Base-by-base conservation (phyloP, 2,113 vertebrate genomes). In the Neodontobutis hainanensis region DNA sequence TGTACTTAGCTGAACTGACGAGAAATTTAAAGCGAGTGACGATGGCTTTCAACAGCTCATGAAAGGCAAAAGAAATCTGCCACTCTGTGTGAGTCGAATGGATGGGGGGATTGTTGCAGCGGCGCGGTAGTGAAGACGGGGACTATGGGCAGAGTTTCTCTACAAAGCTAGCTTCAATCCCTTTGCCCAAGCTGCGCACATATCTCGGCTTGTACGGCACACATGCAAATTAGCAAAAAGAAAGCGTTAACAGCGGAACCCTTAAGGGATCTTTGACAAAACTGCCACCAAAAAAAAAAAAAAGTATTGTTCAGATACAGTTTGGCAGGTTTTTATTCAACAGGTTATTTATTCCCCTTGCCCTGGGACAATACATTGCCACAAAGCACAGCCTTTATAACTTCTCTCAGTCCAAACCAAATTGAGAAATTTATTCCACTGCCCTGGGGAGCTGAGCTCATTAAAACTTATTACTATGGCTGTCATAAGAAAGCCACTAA, bases 1-100 rank as follows among this genome's bases (percentile, higher is more conserved):
- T 70, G 75, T 78, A 85, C 84, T 90, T 90, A 88, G 73, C 50
- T 50, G 46, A 88, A 86, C 77, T 85, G 76, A 85, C 76, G 79
- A 78, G 83, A 88, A 88, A 88, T 88, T 85, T 84, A 77, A 90
- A 87, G 76, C 49, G 36, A 77, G 70, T 14, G 58, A 86, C 43
- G 40, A 65, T 34, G n/a, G 81, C 80, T 86, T 90, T 86, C 75
- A 87, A 80, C 71, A 83, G 80, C 85, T 87, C 83, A 84, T 79
- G 77, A 87, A 88, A 88, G 82, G 75, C 79, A 74, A 73, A 85
- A 59, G 65, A 86, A 83, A 86, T 75, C 75, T 85, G 82, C 57
- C 77, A 81, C 72, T 82, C 77, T 55, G 67, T 70, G 65, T 62
- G 78, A 85, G 80, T 84, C 61, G 81, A 84, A 81, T 68, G 44